Evolutionary conservation across 2,113 vertebrate species (phyloP).

Genomic region (Monopterus albus): DNA sequence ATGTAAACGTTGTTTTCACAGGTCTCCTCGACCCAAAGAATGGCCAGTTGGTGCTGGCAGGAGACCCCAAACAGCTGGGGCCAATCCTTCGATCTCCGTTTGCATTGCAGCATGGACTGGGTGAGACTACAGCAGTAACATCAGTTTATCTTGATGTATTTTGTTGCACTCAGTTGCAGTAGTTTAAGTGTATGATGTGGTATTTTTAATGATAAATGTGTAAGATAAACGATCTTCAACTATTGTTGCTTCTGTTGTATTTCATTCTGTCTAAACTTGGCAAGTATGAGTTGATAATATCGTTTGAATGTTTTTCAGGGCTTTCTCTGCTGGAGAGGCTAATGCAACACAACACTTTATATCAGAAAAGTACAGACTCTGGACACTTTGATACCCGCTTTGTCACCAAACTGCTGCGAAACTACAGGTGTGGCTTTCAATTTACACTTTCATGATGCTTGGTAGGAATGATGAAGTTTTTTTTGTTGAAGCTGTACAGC

Average conservation of each 20-base stretch:
- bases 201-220: not conserved
- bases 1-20: slow-evolving; percentile 50
- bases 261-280: not conserved
- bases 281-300: not conserved
- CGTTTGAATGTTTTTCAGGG: slow-evolving; percentile 64
- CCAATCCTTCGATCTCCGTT: slow-evolving; percentile 87
- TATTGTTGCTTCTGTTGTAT: not conserved
- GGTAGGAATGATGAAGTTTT: not conserved
- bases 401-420: slow-evolving; percentile 92
- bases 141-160: not conserved
- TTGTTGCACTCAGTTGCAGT: not conserved
- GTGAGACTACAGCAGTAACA: slow-evolving; percentile 72
- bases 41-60: slow-evolving; percentile 92
- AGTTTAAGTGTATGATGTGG: not conserved
- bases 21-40: slow-evolving; percentile 84
- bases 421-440: slow-evolving; percentile 88
- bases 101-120: slow-evolving; percentile 83
- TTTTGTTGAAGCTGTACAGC: not conserved
- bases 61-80: slow-evolving; percentile 93
- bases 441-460: not conserved
- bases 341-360: slow-evolving; percentile 86
- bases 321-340: slow-evolving; percentile 91
- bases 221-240: not conserved
- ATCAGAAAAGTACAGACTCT: slow-evolving; percentile 76
- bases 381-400: slow-evolving; percentile 82